Percentiles rank a stretch among this genome's conserved stretches.
phyloP scores from a whole-genome alignment of 2,888 invertebrate genomes.

The Papilio elwesi region DNA sequence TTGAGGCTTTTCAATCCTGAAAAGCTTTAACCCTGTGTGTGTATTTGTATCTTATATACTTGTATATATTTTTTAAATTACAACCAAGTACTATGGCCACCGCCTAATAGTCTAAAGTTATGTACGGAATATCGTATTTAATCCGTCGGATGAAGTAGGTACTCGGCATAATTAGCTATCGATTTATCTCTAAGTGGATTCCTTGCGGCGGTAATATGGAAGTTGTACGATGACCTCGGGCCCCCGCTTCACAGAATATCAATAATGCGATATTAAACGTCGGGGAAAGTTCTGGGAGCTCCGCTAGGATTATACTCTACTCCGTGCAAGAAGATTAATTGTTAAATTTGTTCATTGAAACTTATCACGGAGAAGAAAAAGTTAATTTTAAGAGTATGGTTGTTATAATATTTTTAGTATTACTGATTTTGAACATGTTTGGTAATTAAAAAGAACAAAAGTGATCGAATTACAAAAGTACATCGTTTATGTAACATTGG shows the following conservation, averaged over 20 bases:
- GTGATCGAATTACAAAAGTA: no score
- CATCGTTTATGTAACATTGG: no score
- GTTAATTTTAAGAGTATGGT: neutral
- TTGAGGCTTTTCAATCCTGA: no score
- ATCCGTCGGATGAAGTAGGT: slow-evolving; percentile 48
- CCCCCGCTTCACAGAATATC: slow-evolving; percentile 61
- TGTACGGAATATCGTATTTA: slow-evolving; percentile 47
- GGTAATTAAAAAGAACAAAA: no score
- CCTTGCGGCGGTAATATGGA: slow-evolving; percentile 54
- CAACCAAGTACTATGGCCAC: neutral
- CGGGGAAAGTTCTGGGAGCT: slow-evolving; percentile 62
- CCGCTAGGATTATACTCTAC: slow-evolving; percentile 70
- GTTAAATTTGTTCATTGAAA: slow-evolving; percentile 46
- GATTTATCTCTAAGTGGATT: slow-evolving; percentile 65
- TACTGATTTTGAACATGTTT: neutral
- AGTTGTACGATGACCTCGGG: slow-evolving; percentile 64
- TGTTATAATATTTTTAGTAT: neutral
- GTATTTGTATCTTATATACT: no score
- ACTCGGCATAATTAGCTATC: slow-evolving; percentile 56
- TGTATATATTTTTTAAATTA: neutral
- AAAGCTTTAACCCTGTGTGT: no score
- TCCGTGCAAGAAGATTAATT: slow-evolving; percentile 58
- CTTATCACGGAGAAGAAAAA: slow-evolving; percentile 35
- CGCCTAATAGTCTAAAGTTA: slow-evolving; percentile 41
- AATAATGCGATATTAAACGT: slow-evolving; percentile 66